Evolutionary conservation across 92 coral and sea anemone species (phyloP).

Genomic region (Epizoanthus stellaris): DNA sequence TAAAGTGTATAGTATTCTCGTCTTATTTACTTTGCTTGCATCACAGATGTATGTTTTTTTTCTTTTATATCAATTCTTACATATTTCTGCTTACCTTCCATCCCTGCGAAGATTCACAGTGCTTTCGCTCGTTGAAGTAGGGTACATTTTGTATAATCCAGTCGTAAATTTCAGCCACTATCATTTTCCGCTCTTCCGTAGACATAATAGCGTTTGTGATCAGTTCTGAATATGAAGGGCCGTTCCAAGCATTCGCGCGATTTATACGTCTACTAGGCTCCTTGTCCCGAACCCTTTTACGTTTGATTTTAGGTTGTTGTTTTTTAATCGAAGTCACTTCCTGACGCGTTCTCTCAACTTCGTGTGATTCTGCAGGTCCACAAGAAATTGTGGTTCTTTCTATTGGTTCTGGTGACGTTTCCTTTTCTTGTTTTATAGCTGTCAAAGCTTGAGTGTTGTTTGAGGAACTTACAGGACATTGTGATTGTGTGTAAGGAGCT

Average conservation of each 20-base stretch:
- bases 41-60: too few relatives aligned
- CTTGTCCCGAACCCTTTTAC: background rate
- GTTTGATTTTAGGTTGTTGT: too few relatives aligned
- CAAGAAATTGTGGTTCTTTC: background rate
- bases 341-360: background rate
- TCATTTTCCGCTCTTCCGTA: slow-evolving; percentile 57
- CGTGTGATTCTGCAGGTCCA: background rate
- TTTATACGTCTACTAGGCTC: background rate
- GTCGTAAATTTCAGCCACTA: slow-evolving; percentile 74
- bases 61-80: background rate
- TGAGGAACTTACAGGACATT: background rate
- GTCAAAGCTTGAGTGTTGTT: background rate
- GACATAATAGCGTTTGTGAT: slow-evolving; percentile 79
- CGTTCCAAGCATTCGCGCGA: slow-evolving; percentile 77
- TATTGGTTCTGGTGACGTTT: background rate
- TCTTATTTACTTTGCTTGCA: too few relatives aligned
- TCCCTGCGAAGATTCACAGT: slow-evolving; percentile 75
- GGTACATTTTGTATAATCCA: slow-evolving; percentile 82
- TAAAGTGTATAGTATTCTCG: too few relatives aligned
- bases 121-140: slow-evolving; percentile 75
- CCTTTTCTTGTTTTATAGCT: background rate
- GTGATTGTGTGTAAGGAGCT: slow-evolving; percentile 1
- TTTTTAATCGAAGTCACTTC: background rate
- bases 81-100: slow-evolving; percentile 73
- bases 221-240: slow-evolving; percentile 78